These are phyloP conservation scores for Scomber japonicus DNA, from an alignment of 2,113 vertebrate genomes.

Conservation along the genomic window DNA sequence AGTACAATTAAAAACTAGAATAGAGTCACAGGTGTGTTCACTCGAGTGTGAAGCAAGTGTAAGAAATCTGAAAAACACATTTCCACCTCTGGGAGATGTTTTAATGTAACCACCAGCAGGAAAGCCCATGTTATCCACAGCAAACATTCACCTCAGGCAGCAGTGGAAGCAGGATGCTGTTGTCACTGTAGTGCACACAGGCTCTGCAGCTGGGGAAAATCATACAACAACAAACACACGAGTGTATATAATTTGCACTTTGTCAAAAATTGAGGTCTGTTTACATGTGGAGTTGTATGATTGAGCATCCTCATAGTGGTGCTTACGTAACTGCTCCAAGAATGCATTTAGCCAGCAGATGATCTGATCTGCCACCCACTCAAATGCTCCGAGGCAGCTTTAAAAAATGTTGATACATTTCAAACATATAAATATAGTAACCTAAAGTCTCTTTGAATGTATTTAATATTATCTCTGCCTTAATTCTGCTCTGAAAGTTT, in stretches of 20 bases:
- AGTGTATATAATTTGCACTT: conserved; percentile 43
- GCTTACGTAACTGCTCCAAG: conserved; percentile 60
- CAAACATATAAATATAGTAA: conserved; percentile 7
- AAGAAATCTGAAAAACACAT: conserved; percentile 52
- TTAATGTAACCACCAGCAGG: conserved; percentile 54
- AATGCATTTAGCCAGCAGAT: conserved; percentile 58
- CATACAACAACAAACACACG: conserved; percentile 29
- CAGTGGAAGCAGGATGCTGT: conserved; percentile 31
- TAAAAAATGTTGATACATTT: conserved; percentile 33
- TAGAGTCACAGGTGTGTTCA: conserved; percentile 52
- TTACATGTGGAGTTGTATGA: conserved; percentile 47
- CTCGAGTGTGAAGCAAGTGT: conserved; percentile 35
- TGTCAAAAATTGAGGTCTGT: conserved; percentile 44
- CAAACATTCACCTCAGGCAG: conserved; percentile 33
- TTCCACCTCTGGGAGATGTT: conserved; percentile 62
- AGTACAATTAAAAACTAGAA: conserved; percentile 37
- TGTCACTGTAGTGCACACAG: neutral
- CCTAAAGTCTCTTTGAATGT: conserved; percentile 39
- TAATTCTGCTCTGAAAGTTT: conserved; percentile 22
- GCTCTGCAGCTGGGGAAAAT: conserved; percentile 28
- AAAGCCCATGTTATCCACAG: conserved; percentile 20
- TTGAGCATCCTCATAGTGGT: conserved; percentile 31
- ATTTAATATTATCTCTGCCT: conserved; percentile 49
- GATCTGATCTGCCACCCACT: conserved; percentile 55
- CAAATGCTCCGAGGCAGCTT: conserved; percentile 56